These are phyloP conservation scores for Gisinianus flammeolus DNA, from an alignment of 2,888 invertebrate genomes.

Conservation along the genomic window DNA sequence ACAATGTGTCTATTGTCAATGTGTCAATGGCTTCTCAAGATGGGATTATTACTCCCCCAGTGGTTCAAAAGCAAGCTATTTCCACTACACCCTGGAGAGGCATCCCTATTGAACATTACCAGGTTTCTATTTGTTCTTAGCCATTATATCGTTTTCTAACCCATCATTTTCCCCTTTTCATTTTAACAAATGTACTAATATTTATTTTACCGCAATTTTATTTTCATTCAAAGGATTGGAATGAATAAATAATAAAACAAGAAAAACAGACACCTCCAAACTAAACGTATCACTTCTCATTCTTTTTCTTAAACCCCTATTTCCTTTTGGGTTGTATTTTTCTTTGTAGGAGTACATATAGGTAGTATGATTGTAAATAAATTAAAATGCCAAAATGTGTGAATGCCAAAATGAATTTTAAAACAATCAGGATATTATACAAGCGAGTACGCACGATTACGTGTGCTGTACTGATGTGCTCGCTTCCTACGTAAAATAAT, in stretches of 20 bases:
- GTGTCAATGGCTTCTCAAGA: conserved; percentile 30
- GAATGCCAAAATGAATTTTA: no score
- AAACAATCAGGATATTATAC: no score
- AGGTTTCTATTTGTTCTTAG: conserved; percentile 39
- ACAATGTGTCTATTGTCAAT: conserved; percentile 32
- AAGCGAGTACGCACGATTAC: no score
- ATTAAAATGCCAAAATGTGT: no score
- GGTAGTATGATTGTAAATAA: no score
- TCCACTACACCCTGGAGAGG: conserved; percentile 47
- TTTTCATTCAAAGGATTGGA: background rate
- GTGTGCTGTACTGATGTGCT: background rate
- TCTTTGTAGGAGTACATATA: no score
- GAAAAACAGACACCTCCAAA: no score
- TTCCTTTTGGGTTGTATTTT: no score
- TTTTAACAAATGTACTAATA: background rate
- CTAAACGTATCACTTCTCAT: no score
- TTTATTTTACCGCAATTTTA: background rate
- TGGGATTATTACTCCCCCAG: background rate
- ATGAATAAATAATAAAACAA: background rate
- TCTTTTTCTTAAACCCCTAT: no score
- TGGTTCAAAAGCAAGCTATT: background rate
- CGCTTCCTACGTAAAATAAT: background rate
- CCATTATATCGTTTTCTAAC: background rate
- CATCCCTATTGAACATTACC: conserved; percentile 37
- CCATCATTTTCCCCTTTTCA: background rate